phyloP scores from a whole-genome alignment of 2,113 vertebrate species.

The Cyphotilapia sp. region DNA sequence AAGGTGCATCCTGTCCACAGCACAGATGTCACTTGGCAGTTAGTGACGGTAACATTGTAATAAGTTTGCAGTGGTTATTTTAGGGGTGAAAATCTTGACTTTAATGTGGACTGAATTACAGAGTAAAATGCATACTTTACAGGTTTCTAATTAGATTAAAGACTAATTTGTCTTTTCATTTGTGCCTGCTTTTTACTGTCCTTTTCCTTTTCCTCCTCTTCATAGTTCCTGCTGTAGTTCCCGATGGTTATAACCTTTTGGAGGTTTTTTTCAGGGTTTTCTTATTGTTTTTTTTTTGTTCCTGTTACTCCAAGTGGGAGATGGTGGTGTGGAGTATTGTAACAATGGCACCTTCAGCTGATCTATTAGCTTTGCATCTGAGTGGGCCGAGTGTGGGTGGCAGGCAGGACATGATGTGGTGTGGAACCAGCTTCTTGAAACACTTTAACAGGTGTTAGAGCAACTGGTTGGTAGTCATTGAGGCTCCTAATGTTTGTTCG shows the following conservation, averaged over 20 bases:
- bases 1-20: not conserved
- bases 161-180: not conserved
- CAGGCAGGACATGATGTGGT: not conserved
- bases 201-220: not conserved
- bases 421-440: not conserved
- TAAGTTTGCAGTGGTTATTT: not conserved
- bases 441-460: not conserved
- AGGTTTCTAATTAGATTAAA: not conserved
- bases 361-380: not conserved
- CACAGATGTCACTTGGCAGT: not conserved
- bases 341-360: not conserved
- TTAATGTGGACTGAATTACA: fast-evolving
- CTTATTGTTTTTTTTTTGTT: not conserved
- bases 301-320: too few species aligned
- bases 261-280: fast-evolving
- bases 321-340: not conserved
- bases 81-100: fast-evolving
- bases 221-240: not conserved
- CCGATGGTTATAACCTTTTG: fast-evolving
- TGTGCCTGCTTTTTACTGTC: not conserved
- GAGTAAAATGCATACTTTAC: fast-evolving
- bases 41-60: fast-evolving
- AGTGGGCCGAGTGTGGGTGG: fast-evolving
- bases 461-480: not conserved
- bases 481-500: not conserved